Percentiles rank a stretch among this genome's conserved stretches.
phyloP scores from a whole-genome alignment of 2,888 invertebrate species.

The Nebria brevicollis region DNA sequence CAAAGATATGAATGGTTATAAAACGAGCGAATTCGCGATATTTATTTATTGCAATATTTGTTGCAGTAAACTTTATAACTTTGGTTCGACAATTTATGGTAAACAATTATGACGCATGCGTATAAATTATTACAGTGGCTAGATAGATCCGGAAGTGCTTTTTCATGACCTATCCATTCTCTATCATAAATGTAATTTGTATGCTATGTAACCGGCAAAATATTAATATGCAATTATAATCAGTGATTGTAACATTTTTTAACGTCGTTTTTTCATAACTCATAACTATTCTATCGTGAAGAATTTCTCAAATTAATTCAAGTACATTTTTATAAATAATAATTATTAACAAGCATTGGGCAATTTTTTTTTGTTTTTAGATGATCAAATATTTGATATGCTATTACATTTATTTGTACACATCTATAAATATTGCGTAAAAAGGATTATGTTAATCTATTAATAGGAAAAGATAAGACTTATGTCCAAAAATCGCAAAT shows the following conservation, averaged over 20 bases:
- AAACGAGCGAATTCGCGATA: too few species aligned
- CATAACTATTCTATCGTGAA: neutral
- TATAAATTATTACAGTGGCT: neutral
- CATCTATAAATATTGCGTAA: neutral
- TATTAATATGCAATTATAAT: neutral
- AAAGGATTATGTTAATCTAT: neutral
- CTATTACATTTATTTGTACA: neutral
- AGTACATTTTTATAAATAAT: neutral
- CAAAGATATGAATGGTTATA: too few species aligned
- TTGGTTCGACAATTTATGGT: slow-evolving; percentile 49
- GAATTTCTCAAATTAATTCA: neutral
- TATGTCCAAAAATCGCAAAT: neutral
- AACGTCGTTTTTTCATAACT: neutral
- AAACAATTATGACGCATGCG: slow-evolving; percentile 25
- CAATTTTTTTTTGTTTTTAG: neutral
- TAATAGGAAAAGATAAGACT: neutral
- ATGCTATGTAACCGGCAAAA: neutral
- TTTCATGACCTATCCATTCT: slow-evolving; percentile 34
- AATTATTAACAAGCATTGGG: neutral
- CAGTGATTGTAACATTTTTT: neutral
- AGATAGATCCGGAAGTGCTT: slow-evolving; percentile 31
- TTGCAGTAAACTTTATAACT: slow-evolving; percentile 35
- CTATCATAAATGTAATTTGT: neutral
- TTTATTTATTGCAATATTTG: too few species aligned
- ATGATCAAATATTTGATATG: neutral